Conservation (phyloP, 2,888 invertebrate species). For the Eueremaeus valkanovi region DNA sequence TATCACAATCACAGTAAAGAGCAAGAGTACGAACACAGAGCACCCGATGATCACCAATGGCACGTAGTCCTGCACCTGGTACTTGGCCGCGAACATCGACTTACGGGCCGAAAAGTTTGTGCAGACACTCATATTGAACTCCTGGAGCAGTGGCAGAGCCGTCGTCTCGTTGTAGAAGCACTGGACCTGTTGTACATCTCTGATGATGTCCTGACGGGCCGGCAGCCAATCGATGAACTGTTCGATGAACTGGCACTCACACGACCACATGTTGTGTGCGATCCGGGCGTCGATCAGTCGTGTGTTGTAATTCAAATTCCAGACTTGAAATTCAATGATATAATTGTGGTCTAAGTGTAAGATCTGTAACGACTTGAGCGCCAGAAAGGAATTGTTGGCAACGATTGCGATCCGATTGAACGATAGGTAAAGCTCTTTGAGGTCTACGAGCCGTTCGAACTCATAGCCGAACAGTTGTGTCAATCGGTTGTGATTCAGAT, state of each 20-base stretch:
- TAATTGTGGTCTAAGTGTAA: slow-evolving; percentile 69
- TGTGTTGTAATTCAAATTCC: slow-evolving; percentile 56
- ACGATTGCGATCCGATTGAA: slow-evolving; percentile 67
- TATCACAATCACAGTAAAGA: slow-evolving; percentile 63
- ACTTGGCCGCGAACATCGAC: slow-evolving; percentile 39
- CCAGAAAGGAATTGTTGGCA: slow-evolving; percentile 67
- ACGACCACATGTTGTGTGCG: slow-evolving; percentile 67
- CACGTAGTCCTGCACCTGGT: slow-evolving; percentile 70
- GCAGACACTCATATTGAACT: slow-evolving; percentile 46
- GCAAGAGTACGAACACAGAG: slow-evolving; percentile 64
- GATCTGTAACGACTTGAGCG: slow-evolving; percentile 63
- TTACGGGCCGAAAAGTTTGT: slow-evolving; percentile 43
- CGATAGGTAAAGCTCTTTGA: slow-evolving; percentile 68
- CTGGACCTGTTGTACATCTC: slow-evolving; percentile 45
- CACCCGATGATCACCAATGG: slow-evolving; percentile 68
- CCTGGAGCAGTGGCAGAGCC: slow-evolving; percentile 42
- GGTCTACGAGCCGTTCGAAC: slow-evolving; percentile 70
- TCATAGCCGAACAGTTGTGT: slow-evolving; percentile 70
- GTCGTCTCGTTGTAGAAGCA: slow-evolving; percentile 47
- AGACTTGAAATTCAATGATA: slow-evolving; percentile 65
- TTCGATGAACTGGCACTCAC: slow-evolving; percentile 74
- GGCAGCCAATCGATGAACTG: slow-evolving; percentile 70
- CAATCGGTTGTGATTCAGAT: slow-evolving; percentile 69
- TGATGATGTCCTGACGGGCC: slow-evolving; percentile 56
- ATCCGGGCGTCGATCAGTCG: slow-evolving; percentile 40